Conservation (phyloP, 1,140 invertebrate genomes). For the Caenorhabditis remanei region DNA sequence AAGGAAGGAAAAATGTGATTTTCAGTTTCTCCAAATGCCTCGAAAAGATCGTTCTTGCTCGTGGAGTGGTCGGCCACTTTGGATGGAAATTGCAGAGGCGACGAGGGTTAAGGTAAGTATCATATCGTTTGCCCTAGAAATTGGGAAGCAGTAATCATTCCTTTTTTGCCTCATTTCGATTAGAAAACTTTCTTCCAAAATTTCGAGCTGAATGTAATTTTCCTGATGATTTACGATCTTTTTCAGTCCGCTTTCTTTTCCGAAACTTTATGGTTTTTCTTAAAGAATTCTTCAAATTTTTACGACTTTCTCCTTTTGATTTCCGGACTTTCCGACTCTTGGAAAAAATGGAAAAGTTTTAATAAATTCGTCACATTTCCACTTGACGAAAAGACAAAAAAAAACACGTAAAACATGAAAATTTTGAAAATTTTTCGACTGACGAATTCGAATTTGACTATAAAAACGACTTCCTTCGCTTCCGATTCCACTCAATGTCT, state of each 20-base stretch:
- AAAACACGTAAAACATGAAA: neutral
- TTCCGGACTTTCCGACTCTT: neutral
- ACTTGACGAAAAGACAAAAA: neutral
- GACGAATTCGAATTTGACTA: neutral
- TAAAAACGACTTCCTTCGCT: neutral
- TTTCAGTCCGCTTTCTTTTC: neutral
- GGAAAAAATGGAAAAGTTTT: neutral
- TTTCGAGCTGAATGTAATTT: no score
- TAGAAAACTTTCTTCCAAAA: no score
- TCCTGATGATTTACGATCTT: no score
- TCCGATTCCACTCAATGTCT: neutral
- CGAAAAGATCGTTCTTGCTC: conserved; percentile 74
- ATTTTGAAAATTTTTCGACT: neutral
- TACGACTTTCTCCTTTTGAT: no score
- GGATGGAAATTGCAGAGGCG: conserved; percentile 82
- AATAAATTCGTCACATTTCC: conserved; percentile 6
- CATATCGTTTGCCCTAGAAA: neutral
- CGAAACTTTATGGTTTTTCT: neutral
- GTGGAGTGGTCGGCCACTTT: conserved; percentile 83
- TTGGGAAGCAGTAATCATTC: no score
- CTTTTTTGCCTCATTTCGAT: neutral
- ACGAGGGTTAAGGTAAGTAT: conserved; percentile 70
- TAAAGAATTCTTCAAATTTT: no score
- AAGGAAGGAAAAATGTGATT: neutral
- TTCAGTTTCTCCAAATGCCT: conserved; percentile 74